Base-by-base conservation (phyloP, 2,888 invertebrate genomes). In the Cataglyphis cursor region DNA sequence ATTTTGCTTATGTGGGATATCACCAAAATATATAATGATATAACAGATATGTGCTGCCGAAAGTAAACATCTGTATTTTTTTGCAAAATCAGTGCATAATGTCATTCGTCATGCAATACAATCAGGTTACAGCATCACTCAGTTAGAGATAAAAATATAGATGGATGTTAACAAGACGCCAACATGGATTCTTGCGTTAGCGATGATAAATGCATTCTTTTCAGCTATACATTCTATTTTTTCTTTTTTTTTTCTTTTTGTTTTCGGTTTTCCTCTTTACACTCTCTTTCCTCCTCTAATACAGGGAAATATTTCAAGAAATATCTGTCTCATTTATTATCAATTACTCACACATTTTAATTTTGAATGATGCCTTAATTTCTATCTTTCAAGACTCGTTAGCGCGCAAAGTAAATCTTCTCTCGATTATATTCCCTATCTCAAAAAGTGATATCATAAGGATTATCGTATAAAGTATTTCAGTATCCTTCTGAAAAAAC, bases 101-200 rank as follows among this genome's bases (percentile, higher is more conserved):
- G 68, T 83, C 89, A 89, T 89, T 89, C 87, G 44, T 72, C 90
- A 90, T 90, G 90, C 90, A 85, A 86, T 75, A 86, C 81, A 85
- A 48, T 80, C 70, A 68, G 21, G 44, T 18, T n/a, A 51, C 80
- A 86, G 81, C 78, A 80, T 87, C 82, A 85, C 84, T 84, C 88
- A 73, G 83, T 82, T 84, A 83, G 73, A 85, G 82, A 82, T 66
- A 74, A 83, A 75, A 78, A 68, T 78, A 62, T 82, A 61, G 82
- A 85, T 76, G 44, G 54, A 44, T 86, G 82, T 48, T 74, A 76
- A 83, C 74, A 21, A 74, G 48, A 74, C 21, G 68, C 66, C 44
- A 81, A 75, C 41, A 73, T 84, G 85, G 64, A 78, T 65, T 76
- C 28, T 70, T 57, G 84, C 48, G 64, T 24, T 78, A 70, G 54